Percentiles rank a stretch among this genome's conserved stretches.
Conservation (phyloP, 2,888 invertebrate species). For the Meiosimyza platycephala region DNA sequence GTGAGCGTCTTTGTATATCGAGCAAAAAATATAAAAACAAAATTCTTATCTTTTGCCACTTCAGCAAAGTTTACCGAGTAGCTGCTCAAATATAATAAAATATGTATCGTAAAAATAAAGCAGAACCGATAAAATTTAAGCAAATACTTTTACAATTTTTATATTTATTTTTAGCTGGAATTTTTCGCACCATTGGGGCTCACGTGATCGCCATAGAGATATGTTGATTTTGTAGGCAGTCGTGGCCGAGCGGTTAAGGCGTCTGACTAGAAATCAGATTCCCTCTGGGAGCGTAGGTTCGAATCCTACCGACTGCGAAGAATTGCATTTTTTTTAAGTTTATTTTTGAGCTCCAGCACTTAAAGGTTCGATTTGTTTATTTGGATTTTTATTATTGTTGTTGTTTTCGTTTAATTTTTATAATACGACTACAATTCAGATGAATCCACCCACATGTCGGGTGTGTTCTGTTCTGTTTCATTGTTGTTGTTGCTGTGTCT, state of each 20-base stretch:
- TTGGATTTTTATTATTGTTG: constrained; percentile 17
- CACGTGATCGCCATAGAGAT: too few relatives aligned
- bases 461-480: constrained; percentile 2
- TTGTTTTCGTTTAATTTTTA: constrained; percentile 14
- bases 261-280: constrained; percentile 66
- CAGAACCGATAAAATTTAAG: too few relatives aligned
- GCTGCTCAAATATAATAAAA: too few relatives aligned
- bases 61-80: too few relatives aligned
- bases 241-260: constrained; percentile 66
- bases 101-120: too few relatives aligned
- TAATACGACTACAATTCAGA: constrained; percentile 4
- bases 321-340: too few relatives aligned
- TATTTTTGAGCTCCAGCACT: neutral
- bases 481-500: constrained; percentile 12
- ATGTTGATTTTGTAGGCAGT: constrained; percentile 47
- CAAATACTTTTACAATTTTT: too few relatives aligned
- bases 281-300: constrained; percentile 66
- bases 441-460: constrained; percentile 33
- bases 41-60: too few relatives aligned
- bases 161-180: too few relatives aligned
- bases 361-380: neutral
- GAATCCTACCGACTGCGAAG: constrained; percentile 61
- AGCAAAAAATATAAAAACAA: too few relatives aligned
- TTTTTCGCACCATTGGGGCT: too few relatives aligned
- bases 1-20: too few relatives aligned